These are phyloP conservation scores for Heliothis peltigera DNA, from an alignment of 2,888 invertebrate genomes.

Conservation along the genomic window DNA sequence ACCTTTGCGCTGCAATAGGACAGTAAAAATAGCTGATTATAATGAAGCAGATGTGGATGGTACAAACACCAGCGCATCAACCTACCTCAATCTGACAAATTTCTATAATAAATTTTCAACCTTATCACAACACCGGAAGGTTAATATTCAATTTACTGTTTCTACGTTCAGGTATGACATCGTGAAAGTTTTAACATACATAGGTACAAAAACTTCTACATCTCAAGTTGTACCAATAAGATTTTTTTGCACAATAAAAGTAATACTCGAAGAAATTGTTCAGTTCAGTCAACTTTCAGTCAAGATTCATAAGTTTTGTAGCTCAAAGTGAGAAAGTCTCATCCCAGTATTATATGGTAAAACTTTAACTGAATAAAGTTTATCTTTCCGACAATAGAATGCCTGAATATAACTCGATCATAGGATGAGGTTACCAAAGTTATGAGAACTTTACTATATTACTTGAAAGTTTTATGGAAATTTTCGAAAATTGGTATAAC, in stretches of 20 bases:
- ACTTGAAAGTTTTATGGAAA: background rate
- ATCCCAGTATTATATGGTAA: background rate
- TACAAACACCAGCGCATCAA: too few relatives aligned
- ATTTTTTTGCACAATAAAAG: background rate
- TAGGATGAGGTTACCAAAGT: slow-evolving; percentile 4
- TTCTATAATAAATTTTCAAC: too few relatives aligned
- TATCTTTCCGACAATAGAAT: slow-evolving; percentile 12
- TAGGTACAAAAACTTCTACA: too few relatives aligned
- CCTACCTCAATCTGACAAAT: too few relatives aligned
- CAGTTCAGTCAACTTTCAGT: background rate
- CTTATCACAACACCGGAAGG: too few relatives aligned
- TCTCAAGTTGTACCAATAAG: too few relatives aligned
- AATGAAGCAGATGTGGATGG: too few relatives aligned
- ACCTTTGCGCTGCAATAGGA: too few relatives aligned
- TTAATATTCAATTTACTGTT: too few relatives aligned
- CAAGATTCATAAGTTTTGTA: background rate
- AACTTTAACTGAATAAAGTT: slow-evolving; percentile 28
- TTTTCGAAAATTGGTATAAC: background rate
- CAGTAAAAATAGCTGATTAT: too few relatives aligned
- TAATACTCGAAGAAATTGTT: background rate
- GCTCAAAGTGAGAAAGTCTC: background rate
- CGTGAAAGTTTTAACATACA: too few relatives aligned
- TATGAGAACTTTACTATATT: background rate
- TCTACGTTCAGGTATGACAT: too few relatives aligned
- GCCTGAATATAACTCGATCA: slow-evolving; percentile 11